phyloP scores from a whole-genome alignment of 2,888 invertebrate species.

The Cephus runcator region DNA sequence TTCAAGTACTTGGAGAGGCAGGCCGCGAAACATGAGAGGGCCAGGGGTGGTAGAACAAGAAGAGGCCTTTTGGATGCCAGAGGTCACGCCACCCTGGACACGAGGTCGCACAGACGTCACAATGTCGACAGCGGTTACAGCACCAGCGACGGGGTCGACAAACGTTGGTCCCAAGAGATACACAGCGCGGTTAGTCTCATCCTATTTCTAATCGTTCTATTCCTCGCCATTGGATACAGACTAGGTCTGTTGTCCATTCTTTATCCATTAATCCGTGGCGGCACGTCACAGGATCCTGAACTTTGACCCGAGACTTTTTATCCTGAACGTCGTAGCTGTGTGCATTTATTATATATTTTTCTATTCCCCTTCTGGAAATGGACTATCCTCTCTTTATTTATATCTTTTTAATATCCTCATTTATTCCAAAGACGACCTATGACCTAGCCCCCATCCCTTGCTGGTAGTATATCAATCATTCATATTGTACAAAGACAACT shows the following conservation, averaged over 20 bases:
- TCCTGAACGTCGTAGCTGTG: background rate
- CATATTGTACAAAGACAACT: background rate
- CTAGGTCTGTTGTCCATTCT: background rate
- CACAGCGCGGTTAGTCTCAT: conserved; percentile 62
- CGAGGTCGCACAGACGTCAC: conserved; percentile 72
- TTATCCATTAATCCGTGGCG: background rate
- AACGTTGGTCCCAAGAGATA: conserved; percentile 85
- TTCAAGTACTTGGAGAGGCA: conserved; percentile 94
- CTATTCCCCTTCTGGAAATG: background rate
- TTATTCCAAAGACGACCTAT: background rate
- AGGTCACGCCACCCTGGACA: conserved; percentile 67
- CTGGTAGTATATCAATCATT: background rate
- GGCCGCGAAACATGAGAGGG: conserved; percentile 77
- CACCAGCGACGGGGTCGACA: conserved; percentile 85
- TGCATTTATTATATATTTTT: background rate
- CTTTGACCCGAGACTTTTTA: background rate
- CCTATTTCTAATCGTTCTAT: conserved; percentile 29
- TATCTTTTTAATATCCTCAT: background rate
- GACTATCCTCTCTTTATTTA: background rate
- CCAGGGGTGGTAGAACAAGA: conserved; percentile 66
- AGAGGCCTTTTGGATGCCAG: conserved; percentile 67
- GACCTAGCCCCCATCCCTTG: background rate
- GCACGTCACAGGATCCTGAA: background rate
- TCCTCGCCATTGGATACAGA: background rate
- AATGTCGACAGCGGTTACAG: conserved; percentile 92